Evolutionary conservation across 2,797 vertebrate species (phyloP).

Genomic region (Podarcis siculus): DNA sequence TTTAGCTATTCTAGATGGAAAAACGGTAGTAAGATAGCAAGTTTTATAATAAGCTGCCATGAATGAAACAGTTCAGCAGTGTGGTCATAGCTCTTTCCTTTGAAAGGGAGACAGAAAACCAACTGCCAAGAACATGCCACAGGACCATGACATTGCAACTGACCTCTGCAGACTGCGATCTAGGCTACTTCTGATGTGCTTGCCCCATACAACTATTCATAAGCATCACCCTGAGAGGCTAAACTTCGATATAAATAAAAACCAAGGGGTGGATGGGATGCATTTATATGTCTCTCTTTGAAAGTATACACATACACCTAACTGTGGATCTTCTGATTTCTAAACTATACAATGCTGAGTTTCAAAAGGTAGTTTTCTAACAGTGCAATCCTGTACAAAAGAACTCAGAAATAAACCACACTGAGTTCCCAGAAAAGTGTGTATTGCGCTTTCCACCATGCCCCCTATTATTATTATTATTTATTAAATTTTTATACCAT

Average conservation of each 20-base stretch:
- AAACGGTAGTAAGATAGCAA: conserved; percentile 39
- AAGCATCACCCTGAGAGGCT: not conserved
- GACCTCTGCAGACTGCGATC: conserved; percentile 69
- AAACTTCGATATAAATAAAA: not conserved
- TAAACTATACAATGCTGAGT: not conserved
- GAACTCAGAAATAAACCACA: not conserved
- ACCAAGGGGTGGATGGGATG: not conserved
- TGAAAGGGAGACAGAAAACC: conserved; percentile 71
- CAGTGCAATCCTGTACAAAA: not conserved
- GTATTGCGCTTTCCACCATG: not conserved
- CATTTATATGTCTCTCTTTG: too few species aligned
- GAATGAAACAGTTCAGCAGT: conserved; percentile 66
- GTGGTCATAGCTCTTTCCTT: conserved; percentile 73
- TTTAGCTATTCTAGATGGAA: conserved; percentile 51
- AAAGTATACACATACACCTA: not conserved
- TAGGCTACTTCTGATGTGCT: conserved; percentile 62
- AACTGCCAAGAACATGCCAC: conserved; percentile 74
- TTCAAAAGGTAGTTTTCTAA: not conserved
- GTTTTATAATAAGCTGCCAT: conserved; percentile 71
- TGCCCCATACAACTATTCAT: conserved; percentile 71
- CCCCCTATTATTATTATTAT: too few species aligned
- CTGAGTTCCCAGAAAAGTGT: not conserved
- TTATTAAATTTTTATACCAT: too few species aligned
- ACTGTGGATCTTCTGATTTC: not conserved
- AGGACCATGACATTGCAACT: conserved; percentile 64